These are phyloP conservation scores for Cacatua alba DNA, from an alignment of 2,113 vertebrate species.

Conservation along the genomic window DNA sequence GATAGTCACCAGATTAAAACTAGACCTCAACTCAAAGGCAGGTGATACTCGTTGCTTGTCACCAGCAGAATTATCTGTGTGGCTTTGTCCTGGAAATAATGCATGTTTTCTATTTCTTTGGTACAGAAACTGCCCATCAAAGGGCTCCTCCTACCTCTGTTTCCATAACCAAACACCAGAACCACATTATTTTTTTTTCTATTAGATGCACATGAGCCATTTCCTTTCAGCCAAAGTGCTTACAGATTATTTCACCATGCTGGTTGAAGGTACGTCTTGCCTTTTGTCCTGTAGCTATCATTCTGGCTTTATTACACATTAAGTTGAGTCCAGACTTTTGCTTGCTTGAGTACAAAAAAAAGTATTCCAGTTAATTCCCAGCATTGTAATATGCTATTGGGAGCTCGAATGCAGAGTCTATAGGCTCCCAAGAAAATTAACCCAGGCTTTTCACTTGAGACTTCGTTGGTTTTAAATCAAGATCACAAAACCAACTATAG, in stretches of 20 bases:
- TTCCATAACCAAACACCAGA: not conserved
- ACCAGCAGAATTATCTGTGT: not conserved
- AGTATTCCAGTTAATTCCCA: not conserved
- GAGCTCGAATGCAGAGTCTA: not conserved
- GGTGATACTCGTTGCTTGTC: not conserved
- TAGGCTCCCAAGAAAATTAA: not conserved
- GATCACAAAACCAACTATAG: not conserved
- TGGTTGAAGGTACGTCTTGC: not conserved
- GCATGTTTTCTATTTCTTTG: not conserved
- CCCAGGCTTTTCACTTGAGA: not conserved
- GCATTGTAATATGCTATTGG: not conserved
- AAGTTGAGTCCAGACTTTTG: not conserved
- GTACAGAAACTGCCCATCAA: not conserved
- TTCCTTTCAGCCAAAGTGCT: not conserved
- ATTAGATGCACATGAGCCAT: accelerated
- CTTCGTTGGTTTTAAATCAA: slow-evolving; percentile 12
- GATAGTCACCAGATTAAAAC: not conserved
- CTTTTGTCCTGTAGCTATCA: not conserved
- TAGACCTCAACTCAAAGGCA: not conserved
- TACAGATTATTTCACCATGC: not conserved
- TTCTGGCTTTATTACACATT: not conserved
- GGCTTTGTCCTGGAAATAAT: not conserved
- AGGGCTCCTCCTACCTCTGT: not conserved
- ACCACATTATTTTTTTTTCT: not conserved
- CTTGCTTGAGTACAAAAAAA: not conserved